Base-by-base conservation (phyloP, 2,797 vertebrate species). In the Melanotaenia parkinsoni region DNA sequence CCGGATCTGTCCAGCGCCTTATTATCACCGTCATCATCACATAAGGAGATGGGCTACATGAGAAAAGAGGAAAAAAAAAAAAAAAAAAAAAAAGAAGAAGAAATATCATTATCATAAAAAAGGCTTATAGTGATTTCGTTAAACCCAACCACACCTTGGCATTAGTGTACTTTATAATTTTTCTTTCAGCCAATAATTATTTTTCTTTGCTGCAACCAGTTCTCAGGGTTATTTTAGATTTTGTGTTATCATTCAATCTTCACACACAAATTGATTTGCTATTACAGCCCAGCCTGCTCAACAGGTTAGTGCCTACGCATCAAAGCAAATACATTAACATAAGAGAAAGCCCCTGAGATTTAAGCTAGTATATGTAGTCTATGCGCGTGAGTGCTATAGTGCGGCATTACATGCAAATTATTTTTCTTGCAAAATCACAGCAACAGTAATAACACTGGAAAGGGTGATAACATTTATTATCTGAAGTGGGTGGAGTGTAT, bases 1-100 rank as follows among this genome's bases (percentile, higher is more conserved):
- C 77, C 67, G 74, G 70, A 83, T 87, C 86, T 82, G 71, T 87
- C 76, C 88, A 77, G 81, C 63, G 64, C 84, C 85, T 88, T 79
- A 70, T 77, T 67, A 72, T 70, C 72, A 72, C 72, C 76, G 58
- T 59, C 80, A 63, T 65, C 73, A 62, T 63, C 53, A 53, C 22
- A 67, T 70, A 60, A 78, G 71, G 79, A 79, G 68, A 83, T 64
- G 54, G 65, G 80, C 89, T 91, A 87, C 85, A 80, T 80, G 71
- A 72, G 77, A 54, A 35, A 69, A 58, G 64, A 62, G 73, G 30
- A 38, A 78, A 63, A 77, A 56, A 58, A 33, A 76, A 53, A 35
- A 67, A 56, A 67, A 60, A 75, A 30, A 51, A 81, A 65, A 79
- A 58, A 60, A 38, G 18, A 76, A 56, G 58, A 72, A 72, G 18